These are phyloP conservation scores for Eospalax fontanierii DNA, from an alignment of 2,797 vertebrate species.

Conservation along the genomic window DNA sequence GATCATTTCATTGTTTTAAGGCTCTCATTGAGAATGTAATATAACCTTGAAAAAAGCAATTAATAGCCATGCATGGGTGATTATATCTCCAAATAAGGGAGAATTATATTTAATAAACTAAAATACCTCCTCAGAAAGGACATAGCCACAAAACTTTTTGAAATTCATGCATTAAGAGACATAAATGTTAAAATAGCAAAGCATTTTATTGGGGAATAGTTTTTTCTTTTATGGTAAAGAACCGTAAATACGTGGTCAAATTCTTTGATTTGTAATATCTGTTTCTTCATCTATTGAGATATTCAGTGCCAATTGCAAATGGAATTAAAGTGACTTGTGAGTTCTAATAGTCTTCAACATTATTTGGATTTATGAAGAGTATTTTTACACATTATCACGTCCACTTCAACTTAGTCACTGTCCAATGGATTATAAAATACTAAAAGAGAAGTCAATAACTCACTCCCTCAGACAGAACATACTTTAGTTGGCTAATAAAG, in stretches of 20 bases:
- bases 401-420: not conserved
- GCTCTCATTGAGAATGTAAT: not conserved
- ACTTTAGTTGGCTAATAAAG: not conserved
- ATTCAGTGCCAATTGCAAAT: constrained; percentile 5
- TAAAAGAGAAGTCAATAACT: not conserved
- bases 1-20: not conserved
- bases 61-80: not conserved
- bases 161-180: not conserved
- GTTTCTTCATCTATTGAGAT: not conserved
- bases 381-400: not conserved
- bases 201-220: not conserved
- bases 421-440: constrained; percentile 11
- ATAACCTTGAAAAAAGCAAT: not conserved
- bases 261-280: not conserved
- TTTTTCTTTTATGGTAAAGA: not conserved
- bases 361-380: not conserved
- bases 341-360: not conserved
- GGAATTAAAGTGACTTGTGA: not conserved
- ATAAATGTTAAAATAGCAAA: not conserved
- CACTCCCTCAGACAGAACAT: not conserved
- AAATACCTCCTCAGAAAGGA: not conserved
- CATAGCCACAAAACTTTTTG: not conserved
- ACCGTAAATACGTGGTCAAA: not conserved
- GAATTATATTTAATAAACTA: not conserved
- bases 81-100: not conserved